Evolutionary conservation across 2,888 invertebrate genomes (phyloP), one percentile per base, ranked within the genome.

Genomic region (Drosophila subquinaria): DNA sequence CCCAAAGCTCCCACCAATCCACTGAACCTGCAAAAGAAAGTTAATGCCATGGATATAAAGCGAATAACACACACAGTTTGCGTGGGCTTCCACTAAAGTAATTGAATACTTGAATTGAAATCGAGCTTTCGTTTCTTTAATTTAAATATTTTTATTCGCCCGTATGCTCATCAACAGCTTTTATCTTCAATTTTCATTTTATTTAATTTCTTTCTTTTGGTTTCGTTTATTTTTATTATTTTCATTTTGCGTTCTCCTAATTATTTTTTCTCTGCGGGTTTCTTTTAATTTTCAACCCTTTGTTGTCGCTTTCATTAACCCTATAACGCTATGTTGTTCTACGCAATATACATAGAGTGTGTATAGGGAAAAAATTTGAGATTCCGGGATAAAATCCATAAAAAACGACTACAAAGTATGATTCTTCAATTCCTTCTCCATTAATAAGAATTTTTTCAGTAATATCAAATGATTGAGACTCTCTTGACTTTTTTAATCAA

Each of bases 1-100:
- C 96, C 95, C 5, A 97, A 92, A 20, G 96, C 95, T 5, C 96
- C 96, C 5, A 96, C 95, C 62, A 96, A 94, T n/a, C 96, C 96
- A 87, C 96, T 95, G 91, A 97, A 95, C 91, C 97, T 96, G 77
- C 75, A 74, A 75, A 51, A 62, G 63, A 79, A 74, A 71, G 75
- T 81, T 69, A 68, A 76, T 81, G 17, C 62, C 55, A 35, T 33
- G 52, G 13, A 57, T 36, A 59, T 51, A 50, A 51, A 51, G 40
- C 10, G 56, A 30, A 36, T 23, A 17, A 35, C 50, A 20, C 17
- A 43, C 8, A 23, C 9, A 17, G 23, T 36, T 35, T 42, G 51
- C 43, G 48, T n/a, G 36, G 53, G 43, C 15, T 59, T 45, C 4
- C 38, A 55, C 20, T 23, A 4, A 48, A 47, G n/a, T 27, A 33